Base-by-base conservation (phyloP, 2,113 vertebrate genomes). In the Oreochromis tanganicae region DNA sequence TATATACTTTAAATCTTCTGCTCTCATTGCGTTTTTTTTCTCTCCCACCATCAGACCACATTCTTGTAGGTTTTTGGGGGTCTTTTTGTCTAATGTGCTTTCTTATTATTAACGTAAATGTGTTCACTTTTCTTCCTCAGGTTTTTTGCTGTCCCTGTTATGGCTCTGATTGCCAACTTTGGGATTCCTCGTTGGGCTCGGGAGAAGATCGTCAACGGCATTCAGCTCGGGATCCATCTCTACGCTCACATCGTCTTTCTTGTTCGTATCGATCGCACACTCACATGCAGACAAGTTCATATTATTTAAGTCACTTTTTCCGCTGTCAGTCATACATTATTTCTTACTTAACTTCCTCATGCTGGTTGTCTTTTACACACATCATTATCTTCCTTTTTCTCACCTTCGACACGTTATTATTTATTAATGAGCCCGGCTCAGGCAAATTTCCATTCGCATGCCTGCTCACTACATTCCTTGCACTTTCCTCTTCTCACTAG, bases 191-290 rank as follows among this genome's bases (percentile, higher is more conserved):
- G 98, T 59, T 98, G 98, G 98, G 97, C 97, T 14, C 96, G 98
- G 27, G 98, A 99, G 95, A 99, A 99, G 96, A 98, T 99, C 8
- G 98, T 99, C 48, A 99, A 99, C 3, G 98, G 98, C 34, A 98
- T 99, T 89, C 98, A 98, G 94, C 94, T 99, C 27, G 98, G 98
- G 21, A 98, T 97, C 85, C 97, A 98, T 91, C 96, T 99, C 83
- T 98, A 98, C 5, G 98, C 98, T n/a, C 97, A 98, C 16, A 95
- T 97, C 1, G 97, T 98, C 80, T 98, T 98, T 90, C 96, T 96
- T 13, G 94, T 95, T 86, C 81, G 95, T 95, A 86, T 46, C 52
- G 6, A 54, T 50, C n/a, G 13, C 57, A 21, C 56, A 38, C 50
- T 43, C 71, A 29, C 46, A 46, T 41, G 59, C 89, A 56, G 36